Base-by-base conservation (phyloP, 2,888 invertebrate species). In the Panopea generosa region DNA sequence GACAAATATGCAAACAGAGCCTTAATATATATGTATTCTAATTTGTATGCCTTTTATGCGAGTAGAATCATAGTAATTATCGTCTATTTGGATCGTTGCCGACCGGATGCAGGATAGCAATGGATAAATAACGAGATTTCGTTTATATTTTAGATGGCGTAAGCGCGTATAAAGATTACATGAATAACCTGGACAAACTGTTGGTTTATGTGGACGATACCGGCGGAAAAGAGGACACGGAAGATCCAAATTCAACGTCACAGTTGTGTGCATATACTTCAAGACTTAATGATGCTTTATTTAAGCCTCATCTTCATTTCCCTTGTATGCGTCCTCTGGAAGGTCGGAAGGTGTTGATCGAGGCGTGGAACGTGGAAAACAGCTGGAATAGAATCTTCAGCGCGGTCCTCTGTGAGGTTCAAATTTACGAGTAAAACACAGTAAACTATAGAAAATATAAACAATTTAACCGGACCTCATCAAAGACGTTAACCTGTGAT, bases 401-500 rank as follows among this genome's bases (percentile, higher is more conserved):
- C 55, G 93, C 93, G 33, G 93, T 94, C 24, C 87, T 94, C 22
- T 94, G 94, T 83, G 94, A 94, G 88, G 94, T 94, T 9, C 92
- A 93, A 89, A 93, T 94, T 26, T 94, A 94, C 53, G 84, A 82
- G 77, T 87, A 81, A 18, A 45, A 45, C 16, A 45, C 16, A 45
- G 45, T 9, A 45, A 45, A 18, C 9, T 40, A 7, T 40, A 33
- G 33, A 33, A 33, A 33, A 33, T 33, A 45, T 16, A 45, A 18
- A 52, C 22, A 11, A 20, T 52, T 52, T 52, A n/a, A n/a, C n/a
- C n/a, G n/a, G 52, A 62, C 62, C 62, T 62, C 62, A 62, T 62
- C 52, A 52, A 62, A 62, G 49, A 47, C 62, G 50, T 16, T 26
- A 27, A 52, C 22, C 62, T 62, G 62, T 62, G 62, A 62, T 62